Base-by-base conservation (phyloP, 2,797 vertebrate species). In the Cyprinodon diabolis region DNA sequence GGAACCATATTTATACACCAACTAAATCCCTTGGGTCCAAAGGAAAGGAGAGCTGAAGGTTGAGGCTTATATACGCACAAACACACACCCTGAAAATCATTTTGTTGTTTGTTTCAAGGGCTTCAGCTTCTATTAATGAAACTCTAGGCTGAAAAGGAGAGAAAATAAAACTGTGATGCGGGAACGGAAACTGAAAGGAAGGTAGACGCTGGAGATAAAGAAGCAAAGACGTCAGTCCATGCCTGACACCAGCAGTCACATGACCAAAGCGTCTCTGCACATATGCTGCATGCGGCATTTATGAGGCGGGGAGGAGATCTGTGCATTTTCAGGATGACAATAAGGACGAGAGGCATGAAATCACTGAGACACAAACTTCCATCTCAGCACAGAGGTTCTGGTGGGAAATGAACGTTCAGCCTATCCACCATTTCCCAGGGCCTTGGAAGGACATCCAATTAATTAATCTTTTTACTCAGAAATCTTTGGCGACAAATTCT, bases 1-100 rank as follows among this genome's bases (percentile, higher is more conserved):
- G 68, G 56, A 84, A 79, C 72, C 40, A 56, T 84, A 89, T 90
- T 90, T 82, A 86, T 76, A 90, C 69, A 77, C 57, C 66, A 62
- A 71, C 19, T 76, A 56, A 83, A 54, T 82, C 76, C 77, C 68
- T 45, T 30, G 74, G 73, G 76, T 69, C 79, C 5, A 62, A 40
- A 48, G 79, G 37, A 84, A 69, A 90, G 80, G 83, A 80, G 68
- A 85, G 6, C 77, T 85, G 76, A 85, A 86, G 82, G 84, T 79
- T 80, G 76, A 84, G 77, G 84, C 51, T 68, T 40, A 48, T 25
- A 21, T 66, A 23, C 67, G 37, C 45, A 21, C 67, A 73, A 40
- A 78, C 68, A 72, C 30, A 71, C 51, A 85, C 47, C 35, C 70
- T 69, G 37, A 49, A 2, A 45, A 23, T 79, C 21, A 66, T 68